Conservation (phyloP, 1,140 invertebrate genomes). For the Aphaenogaster rudis region DNA sequence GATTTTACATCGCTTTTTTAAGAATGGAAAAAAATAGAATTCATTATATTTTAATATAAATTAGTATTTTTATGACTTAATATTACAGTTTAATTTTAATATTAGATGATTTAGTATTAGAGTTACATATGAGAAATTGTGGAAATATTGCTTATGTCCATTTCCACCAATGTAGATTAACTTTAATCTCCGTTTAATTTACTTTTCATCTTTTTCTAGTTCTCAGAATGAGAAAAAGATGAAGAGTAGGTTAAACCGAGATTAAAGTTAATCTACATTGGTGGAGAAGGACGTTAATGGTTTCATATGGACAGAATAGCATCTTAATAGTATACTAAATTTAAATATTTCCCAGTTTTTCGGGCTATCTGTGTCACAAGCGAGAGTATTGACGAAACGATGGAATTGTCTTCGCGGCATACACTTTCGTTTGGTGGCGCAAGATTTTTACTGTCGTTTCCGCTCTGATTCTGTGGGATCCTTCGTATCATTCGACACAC, state of each 20-base stretch:
- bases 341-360: constrained; percentile 10
- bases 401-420: constrained; percentile 27
- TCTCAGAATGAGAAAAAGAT: too few species aligned
- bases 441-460: constrained; percentile 55
- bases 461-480: constrained; percentile 53
- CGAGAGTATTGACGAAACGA: constrained; percentile 40
- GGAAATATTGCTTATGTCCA: not conserved
- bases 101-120: not conserved
- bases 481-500: not conserved
- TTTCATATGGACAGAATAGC: not conserved
- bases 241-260: too few species aligned
- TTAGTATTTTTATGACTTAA: not conserved
- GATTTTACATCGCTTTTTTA: not conserved
- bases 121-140: not conserved
- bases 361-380: constrained; percentile 21
- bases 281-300: not conserved
- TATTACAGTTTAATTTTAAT: not conserved
- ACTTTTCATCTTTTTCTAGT: too few species aligned
- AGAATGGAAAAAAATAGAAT: not conserved
- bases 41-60: not conserved
- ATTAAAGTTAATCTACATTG: too few species aligned
- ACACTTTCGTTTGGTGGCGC: constrained; percentile 47
- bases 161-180: too few species aligned
- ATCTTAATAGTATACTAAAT: not conserved
- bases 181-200: too few species aligned